A percentile compares a stretch with the other conserved stretches of the same genome.
phyloP scores from a whole-genome alignment of 2,797 vertebrate genomes.

The Brachyrhaphis roseni region DNA sequence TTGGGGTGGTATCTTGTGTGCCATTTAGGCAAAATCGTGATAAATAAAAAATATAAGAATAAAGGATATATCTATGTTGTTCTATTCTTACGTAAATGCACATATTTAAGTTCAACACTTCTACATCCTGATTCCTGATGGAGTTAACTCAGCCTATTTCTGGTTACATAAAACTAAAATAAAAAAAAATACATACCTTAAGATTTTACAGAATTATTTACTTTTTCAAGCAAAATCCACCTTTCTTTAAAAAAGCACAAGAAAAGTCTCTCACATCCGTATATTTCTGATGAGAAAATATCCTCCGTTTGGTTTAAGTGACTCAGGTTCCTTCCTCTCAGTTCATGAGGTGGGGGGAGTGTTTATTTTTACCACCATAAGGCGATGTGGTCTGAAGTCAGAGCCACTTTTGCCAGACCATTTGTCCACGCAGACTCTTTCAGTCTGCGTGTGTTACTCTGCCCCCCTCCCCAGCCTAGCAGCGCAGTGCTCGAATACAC shows the following conservation, averaged over 20 bases:
- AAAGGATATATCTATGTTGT: too few species aligned
- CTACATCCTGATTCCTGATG: background rate
- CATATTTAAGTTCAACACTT: background rate
- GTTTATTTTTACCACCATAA: conserved; percentile 78
- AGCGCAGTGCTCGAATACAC: conserved; percentile 56
- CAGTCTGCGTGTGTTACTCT: conserved; percentile 77
- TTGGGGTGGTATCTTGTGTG: background rate
- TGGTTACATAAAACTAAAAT: background rate
- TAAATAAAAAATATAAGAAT: background rate
- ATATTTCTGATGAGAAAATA: conserved; percentile 62
- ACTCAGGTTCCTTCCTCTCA: conserved; percentile 54
- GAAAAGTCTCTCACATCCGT: background rate
- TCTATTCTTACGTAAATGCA: background rate
- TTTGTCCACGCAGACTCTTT: conserved; percentile 69
- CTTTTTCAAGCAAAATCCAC: background rate
- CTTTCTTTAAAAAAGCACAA: background rate
- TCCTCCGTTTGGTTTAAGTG: conserved; percentile 56
- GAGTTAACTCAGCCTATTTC: background rate
- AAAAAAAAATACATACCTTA: background rate
- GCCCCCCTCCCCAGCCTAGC: conserved; percentile 59
- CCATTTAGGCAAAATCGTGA: background rate
- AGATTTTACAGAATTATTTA: background rate
- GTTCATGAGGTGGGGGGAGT: conserved; percentile 36
- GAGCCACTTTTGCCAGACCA: conserved; percentile 57
- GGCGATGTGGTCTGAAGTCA: conserved; percentile 77